Evolutionary conservation across 2,113 vertebrate species (phyloP), one percentile per base, ranked within the genome.

Genomic region (Fulmarus glacialis): DNA sequence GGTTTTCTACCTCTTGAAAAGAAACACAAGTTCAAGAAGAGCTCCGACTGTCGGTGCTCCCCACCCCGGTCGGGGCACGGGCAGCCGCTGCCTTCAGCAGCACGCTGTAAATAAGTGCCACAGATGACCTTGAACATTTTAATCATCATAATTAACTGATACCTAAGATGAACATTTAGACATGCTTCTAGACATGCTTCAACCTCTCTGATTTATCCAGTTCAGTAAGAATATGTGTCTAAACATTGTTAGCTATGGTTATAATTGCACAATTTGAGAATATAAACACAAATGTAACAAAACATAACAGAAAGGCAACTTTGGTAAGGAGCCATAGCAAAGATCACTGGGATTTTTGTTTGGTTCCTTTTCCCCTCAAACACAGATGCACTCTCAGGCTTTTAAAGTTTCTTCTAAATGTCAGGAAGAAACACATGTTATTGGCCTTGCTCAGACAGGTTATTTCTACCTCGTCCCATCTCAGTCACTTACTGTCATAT

Each of bases 41-140:
- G 80, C 80, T 64, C 71, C 77, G 75, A 6, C 15, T 13, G 2
- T 0, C 0, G 5, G 5, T 8, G 70, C 60, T 62, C 10, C 80
- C 42, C 6, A 0, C 4, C 59, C 47, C 16, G 59, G 34, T 6
- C 1, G 1, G 55, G 32, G 13, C 34, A 22, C 0, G 0, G 68
- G 53, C 34, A 40, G 81, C 43, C 0, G 1, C 38, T 52, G 45
- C 16, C 38, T 71, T 43, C 75, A 27, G 45, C 30, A 12, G 21
- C 1, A 0, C 1, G 11, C 18, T 23, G 5, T 20, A 40, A 81
- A 8, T 11, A 4, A 75, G 8, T 24, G 10, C 74, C 74, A 17
- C 3, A 53, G 32, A 20, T 47, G 71, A 23, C 59, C 87, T 42
- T 38, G 70, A 16, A 48, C 14, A 30, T 30, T 86, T 60, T 12